Evolutionary conservation across 2,888 invertebrate species (phyloP), one percentile per base, ranked within the genome.

Genomic region (Chironomus tentans): DNA sequence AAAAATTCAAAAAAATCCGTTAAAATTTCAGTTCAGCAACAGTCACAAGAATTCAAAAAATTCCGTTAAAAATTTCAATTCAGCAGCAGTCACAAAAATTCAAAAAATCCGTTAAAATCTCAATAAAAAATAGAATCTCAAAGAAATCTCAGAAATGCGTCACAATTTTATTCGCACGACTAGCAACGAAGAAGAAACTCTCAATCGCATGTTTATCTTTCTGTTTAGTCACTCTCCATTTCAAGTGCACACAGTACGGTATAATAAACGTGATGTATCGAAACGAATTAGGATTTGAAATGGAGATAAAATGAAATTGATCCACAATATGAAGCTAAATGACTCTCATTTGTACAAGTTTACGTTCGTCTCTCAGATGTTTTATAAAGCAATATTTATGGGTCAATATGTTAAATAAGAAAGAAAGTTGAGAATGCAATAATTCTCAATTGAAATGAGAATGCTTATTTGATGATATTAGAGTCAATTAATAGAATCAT

Each of bases 221-320:
- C 10, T 38, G 38, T 38, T 38, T 38, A 38, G 38, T 38, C 38
- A 38, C 38, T 38, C 38, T 38, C 38, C 38, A 38, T 24, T 21
- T 65, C 21, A 65, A 65, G 65, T 65, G 65, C 65, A 65, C 22
- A 65, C 22, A 18, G 61, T 10, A 15, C 6, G 12, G 61, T 15
- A 68, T 18, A 72, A 72, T 62, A 62, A 62, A 72, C 61, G 61
- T 72, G 72, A 72, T 72, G 61, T 72, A 72, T 72, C 18, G 62
- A 46, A 22, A 28, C 50, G 72, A 56, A 38, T 72, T 72, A 72
- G 72, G 61, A 72, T 61, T 72, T 72, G 15, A 50, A 62, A 24
- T 22, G 50, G 38, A 62, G 62, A 38, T 72, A 38, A 72, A 72
- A 21, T 24, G 24, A 65, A 65, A 50, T 70, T 70, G 22, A 70